phyloP scores from a whole-genome alignment of 2,797 vertebrate genomes.

The Leuciscus waleckii region DNA sequence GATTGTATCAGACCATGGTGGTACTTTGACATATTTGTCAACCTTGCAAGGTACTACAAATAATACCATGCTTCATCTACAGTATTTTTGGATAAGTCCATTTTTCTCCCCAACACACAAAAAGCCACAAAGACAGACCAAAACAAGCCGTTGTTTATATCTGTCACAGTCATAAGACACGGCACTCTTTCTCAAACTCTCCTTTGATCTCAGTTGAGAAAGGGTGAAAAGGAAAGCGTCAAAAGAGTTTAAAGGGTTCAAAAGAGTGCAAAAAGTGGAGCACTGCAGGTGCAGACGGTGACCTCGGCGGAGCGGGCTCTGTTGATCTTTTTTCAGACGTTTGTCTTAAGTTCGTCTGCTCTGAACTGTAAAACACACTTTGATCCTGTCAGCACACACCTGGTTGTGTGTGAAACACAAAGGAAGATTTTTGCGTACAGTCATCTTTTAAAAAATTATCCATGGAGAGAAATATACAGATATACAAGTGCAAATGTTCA shows the following conservation, averaged over 20 bases:
- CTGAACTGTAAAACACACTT: constrained; percentile 48
- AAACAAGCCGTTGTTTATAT: constrained; percentile 46
- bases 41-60: background rate
- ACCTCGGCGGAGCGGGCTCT: constrained; percentile 9
- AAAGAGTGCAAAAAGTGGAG: constrained; percentile 41
- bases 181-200: constrained; percentile 35
- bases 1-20: background rate
- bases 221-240: constrained; percentile 12
- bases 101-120: background rate
- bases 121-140: background rate
- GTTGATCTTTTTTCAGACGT: constrained; percentile 27
- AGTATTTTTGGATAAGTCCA: background rate
- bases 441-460: background rate
- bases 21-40: background rate
- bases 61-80: background rate
- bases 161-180: constrained; percentile 27
- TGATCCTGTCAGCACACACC: constrained; percentile 34
- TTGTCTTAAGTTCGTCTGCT: constrained; percentile 34
- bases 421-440: background rate
- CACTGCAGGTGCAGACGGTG: constrained; percentile 26
- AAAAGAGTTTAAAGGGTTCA: constrained; percentile 14
- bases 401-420: constrained; percentile 24
- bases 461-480: background rate
- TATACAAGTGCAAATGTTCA: background rate
- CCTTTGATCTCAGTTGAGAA: constrained; percentile 46